Evolutionary conservation across 2,888 invertebrate species (phyloP).

Genomic region (Bhutanitis thaidina): DNA sequence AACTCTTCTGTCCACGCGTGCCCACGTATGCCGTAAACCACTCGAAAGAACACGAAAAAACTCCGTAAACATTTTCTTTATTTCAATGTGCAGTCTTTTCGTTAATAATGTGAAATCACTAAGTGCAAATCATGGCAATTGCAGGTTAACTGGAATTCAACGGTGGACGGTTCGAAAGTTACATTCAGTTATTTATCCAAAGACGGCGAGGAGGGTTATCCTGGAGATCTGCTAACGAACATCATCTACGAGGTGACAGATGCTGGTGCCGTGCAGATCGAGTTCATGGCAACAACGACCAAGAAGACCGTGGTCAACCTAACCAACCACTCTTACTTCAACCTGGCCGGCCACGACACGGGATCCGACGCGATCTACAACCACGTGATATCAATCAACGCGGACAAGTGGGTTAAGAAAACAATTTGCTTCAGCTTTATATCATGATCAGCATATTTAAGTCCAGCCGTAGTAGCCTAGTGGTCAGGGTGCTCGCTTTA

Average conservation of each 20-base stretch:
- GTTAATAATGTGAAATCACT: too few species aligned
- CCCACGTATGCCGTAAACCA: too few species aligned
- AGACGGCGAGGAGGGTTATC: conserved; percentile 93
- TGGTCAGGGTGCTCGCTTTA: too few species aligned
- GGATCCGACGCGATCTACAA: conserved; percentile 84
- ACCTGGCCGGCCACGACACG: conserved; percentile 89
- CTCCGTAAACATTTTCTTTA: too few species aligned
- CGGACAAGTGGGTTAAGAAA: conserved; percentile 79
- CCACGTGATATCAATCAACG: conserved; percentile 85
- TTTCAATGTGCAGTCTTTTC: too few species aligned
- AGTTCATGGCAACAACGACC: conserved; percentile 85
- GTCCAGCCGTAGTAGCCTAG: too few species aligned
- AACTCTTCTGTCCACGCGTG: too few species aligned
- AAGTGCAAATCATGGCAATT: too few species aligned
- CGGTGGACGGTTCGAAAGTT: conserved; percentile 80
- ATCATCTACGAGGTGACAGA: conserved; percentile 85
- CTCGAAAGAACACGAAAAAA: too few species aligned
- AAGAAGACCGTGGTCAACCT: conserved; percentile 92
- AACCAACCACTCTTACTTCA: conserved; percentile 96
- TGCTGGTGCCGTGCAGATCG: conserved; percentile 84
- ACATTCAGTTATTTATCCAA: conserved; percentile 86
- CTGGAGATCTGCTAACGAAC: conserved; percentile 87
- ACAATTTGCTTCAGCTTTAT: too few species aligned
- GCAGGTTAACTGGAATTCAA: conserved; percentile 83
- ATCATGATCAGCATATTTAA: too few species aligned